These are phyloP conservation scores for Drymonia ruficornis DNA, from an alignment of 2,888 invertebrate genomes.

Conservation along the genomic window DNA sequence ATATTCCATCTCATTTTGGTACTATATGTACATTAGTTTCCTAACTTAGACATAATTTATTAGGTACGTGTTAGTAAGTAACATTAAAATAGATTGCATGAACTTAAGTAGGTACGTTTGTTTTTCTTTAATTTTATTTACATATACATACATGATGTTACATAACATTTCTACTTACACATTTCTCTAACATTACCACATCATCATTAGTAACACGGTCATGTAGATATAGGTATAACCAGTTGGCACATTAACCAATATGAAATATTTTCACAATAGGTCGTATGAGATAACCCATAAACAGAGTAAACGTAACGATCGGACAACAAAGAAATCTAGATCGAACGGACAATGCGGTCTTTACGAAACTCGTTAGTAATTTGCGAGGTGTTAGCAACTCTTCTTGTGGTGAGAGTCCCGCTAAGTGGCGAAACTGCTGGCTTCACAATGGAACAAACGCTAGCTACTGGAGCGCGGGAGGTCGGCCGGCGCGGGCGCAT, in stretches of 20 bases:
- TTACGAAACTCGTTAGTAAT: constrained; percentile 76
- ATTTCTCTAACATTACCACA: neutral
- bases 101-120: too few species aligned
- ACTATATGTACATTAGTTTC: too few species aligned
- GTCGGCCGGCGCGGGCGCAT: constrained; percentile 40
- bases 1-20: too few species aligned
- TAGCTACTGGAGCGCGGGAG: constrained; percentile 42
- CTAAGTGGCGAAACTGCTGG: constrained; percentile 74
- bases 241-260: neutral
- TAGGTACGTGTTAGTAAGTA: too few species aligned
- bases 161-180: neutral
- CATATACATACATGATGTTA: neutral
- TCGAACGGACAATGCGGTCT: constrained; percentile 74
- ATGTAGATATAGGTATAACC: neutral
- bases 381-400: constrained; percentile 70
- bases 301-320: constrained; percentile 50
- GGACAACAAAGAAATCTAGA: constrained; percentile 73
- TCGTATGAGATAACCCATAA: constrained; percentile 52
- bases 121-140: too few species aligned
- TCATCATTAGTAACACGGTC: constrained; percentile 1
- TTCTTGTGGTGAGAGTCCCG: constrained; percentile 74
- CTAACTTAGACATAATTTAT: too few species aligned
- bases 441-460: constrained; percentile 62
- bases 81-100: neutral
- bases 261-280: neutral